phyloP scores from a whole-genome alignment of 2,797 vertebrate genomes.

The Falco novaeseelandiae region DNA sequence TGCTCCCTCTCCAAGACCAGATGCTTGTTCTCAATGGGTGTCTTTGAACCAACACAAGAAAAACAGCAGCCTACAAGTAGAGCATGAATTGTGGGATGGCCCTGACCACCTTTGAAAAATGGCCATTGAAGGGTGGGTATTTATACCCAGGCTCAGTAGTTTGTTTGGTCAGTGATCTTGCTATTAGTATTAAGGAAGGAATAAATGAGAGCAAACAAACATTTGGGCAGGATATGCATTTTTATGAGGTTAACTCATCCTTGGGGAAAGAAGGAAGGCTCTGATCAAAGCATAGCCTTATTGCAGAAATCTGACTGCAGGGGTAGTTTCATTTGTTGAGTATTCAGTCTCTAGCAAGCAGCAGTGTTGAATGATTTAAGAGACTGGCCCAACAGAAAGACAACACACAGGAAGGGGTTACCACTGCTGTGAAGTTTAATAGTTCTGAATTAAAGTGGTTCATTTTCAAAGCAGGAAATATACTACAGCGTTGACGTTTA shows the following conservation, averaged over 20 bases:
- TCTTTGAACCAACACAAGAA: conserved; percentile 32
- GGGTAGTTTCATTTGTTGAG: background rate
- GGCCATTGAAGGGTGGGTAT: background rate
- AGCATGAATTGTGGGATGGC: background rate
- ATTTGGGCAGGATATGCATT: conserved; percentile 51
- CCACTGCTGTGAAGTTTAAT: conserved; percentile 2
- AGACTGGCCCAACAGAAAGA: background rate
- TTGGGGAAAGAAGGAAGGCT: conserved; percentile 14
- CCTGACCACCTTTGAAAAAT: conserved; percentile 10
- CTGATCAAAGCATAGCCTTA: background rate
- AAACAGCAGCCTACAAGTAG: conserved; percentile 1
- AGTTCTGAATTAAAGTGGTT: conserved; percentile 17
- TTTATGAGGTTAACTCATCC: conserved; percentile 57
- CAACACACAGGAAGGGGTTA: conserved; percentile 32
- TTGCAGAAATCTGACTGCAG: conserved; percentile 13
- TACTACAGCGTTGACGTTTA: conserved; percentile 35
- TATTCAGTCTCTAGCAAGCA: background rate
- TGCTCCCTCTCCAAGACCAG: background rate
- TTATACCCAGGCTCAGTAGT: background rate
- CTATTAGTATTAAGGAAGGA: conserved; percentile 11
- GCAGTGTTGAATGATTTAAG: conserved; percentile 8
- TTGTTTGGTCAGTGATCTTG: conserved; percentile 14
- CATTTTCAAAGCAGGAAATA: conserved; percentile 49
- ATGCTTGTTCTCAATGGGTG: conserved; percentile 6
- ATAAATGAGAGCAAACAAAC: conserved; percentile 47